Percentiles rank a stretch among this genome's conserved stretches.
These are phyloP conservation scores for Eristalinus sepulchralis DNA, from an alignment of 2,888 invertebrate species.

Conservation along the genomic window DNA sequence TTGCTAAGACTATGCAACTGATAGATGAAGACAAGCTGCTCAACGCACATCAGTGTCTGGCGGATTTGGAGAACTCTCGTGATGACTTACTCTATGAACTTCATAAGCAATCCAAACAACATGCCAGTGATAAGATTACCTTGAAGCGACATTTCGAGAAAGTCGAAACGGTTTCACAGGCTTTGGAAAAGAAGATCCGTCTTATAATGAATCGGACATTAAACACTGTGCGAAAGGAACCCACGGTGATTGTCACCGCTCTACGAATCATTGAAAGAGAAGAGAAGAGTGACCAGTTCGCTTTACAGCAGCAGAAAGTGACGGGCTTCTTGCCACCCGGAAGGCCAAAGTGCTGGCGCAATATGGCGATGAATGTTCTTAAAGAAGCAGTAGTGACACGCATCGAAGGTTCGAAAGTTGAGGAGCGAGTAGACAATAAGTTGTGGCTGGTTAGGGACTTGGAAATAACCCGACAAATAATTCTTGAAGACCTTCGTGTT, in stretches of 20 bases:
- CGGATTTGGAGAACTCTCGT: slow-evolving; percentile 97
- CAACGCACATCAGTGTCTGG: slow-evolving; percentile 95
- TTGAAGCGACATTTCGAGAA: slow-evolving; percentile 98
- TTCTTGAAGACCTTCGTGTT: slow-evolving; percentile 94
- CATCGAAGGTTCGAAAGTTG: slow-evolving; percentile 97
- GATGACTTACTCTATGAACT: slow-evolving; percentile 97
- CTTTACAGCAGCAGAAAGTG: slow-evolving; percentile 83
- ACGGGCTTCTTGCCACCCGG: slow-evolving; percentile 97
- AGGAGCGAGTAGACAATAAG: slow-evolving; percentile 94
- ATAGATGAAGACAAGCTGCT: slow-evolving; percentile 97
- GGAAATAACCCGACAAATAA: slow-evolving; percentile 92
- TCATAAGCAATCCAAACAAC: slow-evolving; percentile 95
- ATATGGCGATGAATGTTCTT: slow-evolving; percentile 91
- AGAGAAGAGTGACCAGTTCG: slow-evolving; percentile 95
- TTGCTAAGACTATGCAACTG: slow-evolving; percentile 95
- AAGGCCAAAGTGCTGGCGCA: slow-evolving; percentile 95
- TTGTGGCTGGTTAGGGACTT: slow-evolving; percentile 97
- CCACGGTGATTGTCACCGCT: slow-evolving; percentile 97
- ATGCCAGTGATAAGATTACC: slow-evolving; percentile 91
- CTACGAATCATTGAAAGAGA: slow-evolving; percentile 98
- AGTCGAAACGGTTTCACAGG: slow-evolving; percentile 93
- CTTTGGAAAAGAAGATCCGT: slow-evolving; percentile 95
- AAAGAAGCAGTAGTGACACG: slow-evolving; percentile 90
- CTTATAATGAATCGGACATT: slow-evolving; percentile 94
- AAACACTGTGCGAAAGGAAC: slow-evolving; percentile 96